Evolutionary conservation across 2,797 vertebrate species (phyloP).

Genomic region (Okamejei kenojei): DNA sequence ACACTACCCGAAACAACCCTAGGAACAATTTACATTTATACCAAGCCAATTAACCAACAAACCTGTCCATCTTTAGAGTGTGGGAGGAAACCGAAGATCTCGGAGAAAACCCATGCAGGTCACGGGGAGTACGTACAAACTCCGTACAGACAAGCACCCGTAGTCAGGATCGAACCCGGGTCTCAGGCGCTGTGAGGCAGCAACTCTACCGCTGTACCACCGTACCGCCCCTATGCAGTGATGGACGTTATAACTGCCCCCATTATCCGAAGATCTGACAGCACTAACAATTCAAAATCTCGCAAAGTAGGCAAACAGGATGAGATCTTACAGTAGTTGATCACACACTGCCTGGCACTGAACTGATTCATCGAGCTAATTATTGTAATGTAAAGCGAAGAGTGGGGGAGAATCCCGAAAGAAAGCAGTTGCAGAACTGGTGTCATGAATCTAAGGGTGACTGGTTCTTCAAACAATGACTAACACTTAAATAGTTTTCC

Average conservation of each 20-base stretch:
- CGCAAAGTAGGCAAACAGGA: not conserved
- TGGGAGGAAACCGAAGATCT: too few relatives aligned
- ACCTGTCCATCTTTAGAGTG: too few relatives aligned
- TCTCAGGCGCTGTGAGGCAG: too few relatives aligned
- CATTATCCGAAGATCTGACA: not conserved
- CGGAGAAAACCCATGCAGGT: too few relatives aligned
- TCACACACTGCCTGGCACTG: not conserved
- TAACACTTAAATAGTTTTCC: not conserved
- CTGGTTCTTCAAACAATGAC: not conserved
- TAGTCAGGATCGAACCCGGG: too few relatives aligned
- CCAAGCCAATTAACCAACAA: too few relatives aligned
- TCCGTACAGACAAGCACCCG: too few relatives aligned
- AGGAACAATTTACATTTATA: too few relatives aligned
- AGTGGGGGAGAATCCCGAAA: not conserved
- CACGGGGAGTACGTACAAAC: too few relatives aligned
- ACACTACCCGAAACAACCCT: too few relatives aligned
- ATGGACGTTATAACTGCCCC: not conserved
- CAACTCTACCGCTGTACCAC: not conserved
- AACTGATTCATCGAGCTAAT: conserved; percentile 5
- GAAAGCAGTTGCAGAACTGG: not conserved
- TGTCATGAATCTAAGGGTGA: not conserved
- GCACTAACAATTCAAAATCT: not conserved
- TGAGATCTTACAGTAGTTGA: not conserved
- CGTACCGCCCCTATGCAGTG: not conserved
- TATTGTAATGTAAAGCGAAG: not conserved